These are phyloP conservation scores for Cephus cinctus DNA, from an alignment of 1,140 invertebrate species.

Conservation along the genomic window DNA sequence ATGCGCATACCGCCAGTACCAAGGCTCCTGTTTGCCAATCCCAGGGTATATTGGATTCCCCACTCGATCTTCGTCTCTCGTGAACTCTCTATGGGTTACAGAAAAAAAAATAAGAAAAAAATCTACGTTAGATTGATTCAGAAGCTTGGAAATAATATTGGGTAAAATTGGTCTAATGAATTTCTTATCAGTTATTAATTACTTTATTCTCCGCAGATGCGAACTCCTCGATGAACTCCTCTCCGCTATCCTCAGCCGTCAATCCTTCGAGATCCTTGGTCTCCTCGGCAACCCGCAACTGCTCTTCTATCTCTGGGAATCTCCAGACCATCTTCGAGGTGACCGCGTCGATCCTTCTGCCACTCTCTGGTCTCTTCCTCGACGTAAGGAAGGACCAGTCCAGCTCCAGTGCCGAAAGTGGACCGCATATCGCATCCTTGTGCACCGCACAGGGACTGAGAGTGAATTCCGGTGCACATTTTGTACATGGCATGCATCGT, in stretches of 20 bases:
- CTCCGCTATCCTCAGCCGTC: too few relatives aligned
- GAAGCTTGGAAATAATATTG: not conserved
- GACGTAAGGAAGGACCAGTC: slow-evolving; percentile 55
- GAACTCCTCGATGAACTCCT: not conserved
- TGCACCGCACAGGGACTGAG: slow-evolving; percentile 64
- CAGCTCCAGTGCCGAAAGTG: slow-evolving; percentile 59
- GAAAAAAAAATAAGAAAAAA: not conserved
- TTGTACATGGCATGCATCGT: slow-evolving; percentile 62
- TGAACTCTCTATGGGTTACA: not conserved
- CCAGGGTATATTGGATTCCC: slow-evolving; percentile 35
- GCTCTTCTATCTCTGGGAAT: not conserved
- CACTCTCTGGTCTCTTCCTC: slow-evolving; percentile 22
- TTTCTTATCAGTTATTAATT: not conserved
- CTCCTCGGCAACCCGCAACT: not conserved
- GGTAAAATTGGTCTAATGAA: not conserved
- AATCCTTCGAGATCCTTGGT: not conserved
- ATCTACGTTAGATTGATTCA: not conserved
- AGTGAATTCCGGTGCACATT: slow-evolving; percentile 62
- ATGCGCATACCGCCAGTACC: slow-evolving; percentile 61
- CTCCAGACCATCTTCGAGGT: not conserved
- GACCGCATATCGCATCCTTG: slow-evolving; percentile 64
- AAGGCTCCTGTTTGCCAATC: slow-evolving; percentile 66
- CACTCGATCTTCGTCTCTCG: slow-evolving; percentile 15
- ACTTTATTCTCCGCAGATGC: not conserved
- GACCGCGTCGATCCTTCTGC: too few relatives aligned